Evolutionary conservation across 2,113 vertebrate species (phyloP).

Genomic region (Athene cunicularia): DNA sequence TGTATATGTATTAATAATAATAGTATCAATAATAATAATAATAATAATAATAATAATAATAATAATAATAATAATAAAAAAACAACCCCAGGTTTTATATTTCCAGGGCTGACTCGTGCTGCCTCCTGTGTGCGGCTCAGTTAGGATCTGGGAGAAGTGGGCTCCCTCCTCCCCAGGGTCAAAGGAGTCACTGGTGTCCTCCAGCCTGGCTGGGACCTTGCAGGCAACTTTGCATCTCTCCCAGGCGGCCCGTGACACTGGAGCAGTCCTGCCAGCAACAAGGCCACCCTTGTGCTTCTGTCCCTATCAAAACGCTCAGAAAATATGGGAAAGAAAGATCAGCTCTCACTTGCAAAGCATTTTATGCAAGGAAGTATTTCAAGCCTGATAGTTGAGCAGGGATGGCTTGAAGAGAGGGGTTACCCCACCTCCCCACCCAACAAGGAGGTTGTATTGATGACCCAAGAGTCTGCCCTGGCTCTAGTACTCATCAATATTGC

Average conservation of each 20-base stretch:
- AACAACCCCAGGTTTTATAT: not conserved
- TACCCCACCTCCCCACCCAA: not conserved
- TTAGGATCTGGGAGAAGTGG: not conserved
- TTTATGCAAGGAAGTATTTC: not conserved
- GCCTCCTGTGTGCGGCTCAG: not conserved
- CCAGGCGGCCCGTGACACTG: not conserved
- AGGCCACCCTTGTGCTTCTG: not conserved
- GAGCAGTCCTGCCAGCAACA: not conserved
- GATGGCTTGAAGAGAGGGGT: not conserved
- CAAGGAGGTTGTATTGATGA: not conserved
- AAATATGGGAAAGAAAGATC: not conserved
- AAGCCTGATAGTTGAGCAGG: not conserved
- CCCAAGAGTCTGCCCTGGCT: not conserved
- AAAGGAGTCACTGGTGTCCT: not conserved
- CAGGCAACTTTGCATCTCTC: not conserved
- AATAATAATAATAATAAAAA: no score
- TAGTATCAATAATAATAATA: not conserved
- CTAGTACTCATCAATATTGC: not conserved
- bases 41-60: no score
- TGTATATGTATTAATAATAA: no score
- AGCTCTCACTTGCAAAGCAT: not conserved
- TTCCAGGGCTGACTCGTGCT: not conserved
- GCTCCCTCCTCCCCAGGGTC: not conserved
- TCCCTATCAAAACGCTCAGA: not conserved
- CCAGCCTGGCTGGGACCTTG: not conserved